Base-by-base conservation (phyloP, 2,888 invertebrate genomes). In the Synergus japonicus region DNA sequence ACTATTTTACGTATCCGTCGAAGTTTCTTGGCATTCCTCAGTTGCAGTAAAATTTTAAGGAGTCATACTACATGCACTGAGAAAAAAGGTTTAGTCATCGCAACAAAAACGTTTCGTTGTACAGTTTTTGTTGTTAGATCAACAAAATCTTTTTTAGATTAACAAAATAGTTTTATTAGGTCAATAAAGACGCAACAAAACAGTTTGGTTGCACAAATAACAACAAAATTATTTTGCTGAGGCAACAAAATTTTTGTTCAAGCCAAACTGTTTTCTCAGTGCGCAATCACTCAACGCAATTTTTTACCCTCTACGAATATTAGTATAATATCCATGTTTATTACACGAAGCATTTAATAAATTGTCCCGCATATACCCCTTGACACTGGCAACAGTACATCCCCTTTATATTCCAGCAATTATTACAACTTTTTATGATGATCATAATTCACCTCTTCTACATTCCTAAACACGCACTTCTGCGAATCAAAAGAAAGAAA, bases 371-470 rank as follows among this genome's bases (percentile, higher is more conserved):
- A 15, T 41, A 41, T 65, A 41, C n/a, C 41, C 65, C 65, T 43
- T 65, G 65, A 65, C n/a, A 65, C n/a, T 65, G 65, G 41, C 41
- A n/a, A 60, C 18, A 65, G 65, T 41, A 37, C 65, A 43, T 65
- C 65, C 65, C 65, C n/a, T 65, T 65, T 65, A 65, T 65, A 65
- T 65, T 37, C 65, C 15, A 65, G 41, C 65, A 65, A 65, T 65
- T 65, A 65, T 65, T 65, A 65, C 37, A 65, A 65, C 65, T 65
- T 65, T 65, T 65, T 65, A 65, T 37, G 41, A 37, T 65, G 37
- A 65, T 65, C 65, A 65, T 65, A 65, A 65, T 65, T 65, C 65
- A 65, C 65, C 37, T n/a, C n/a, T 65, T 65, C 41, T 65, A 43
- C 65, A 65, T 65, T 43, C 65, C 65, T 65, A 65, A 65, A 65